Evolutionary conservation across 2,888 invertebrate species (phyloP).

Genomic region (Apamea epomidion): DNA sequence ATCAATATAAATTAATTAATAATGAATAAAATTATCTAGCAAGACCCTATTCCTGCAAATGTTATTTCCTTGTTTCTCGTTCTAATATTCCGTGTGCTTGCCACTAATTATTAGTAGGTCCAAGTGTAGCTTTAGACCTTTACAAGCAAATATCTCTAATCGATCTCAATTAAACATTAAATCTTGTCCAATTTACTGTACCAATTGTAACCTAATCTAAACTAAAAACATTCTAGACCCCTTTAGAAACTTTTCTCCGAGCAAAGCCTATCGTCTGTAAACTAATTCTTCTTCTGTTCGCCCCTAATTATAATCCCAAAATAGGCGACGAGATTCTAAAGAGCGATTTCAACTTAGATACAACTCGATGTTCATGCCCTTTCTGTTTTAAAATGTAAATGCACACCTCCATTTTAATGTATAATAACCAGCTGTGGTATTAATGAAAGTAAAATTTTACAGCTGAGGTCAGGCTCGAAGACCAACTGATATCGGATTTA

Average conservation of each 20-base stretch:
- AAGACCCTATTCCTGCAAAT: neutral
- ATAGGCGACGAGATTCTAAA: neutral
- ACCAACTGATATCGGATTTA: constrained; percentile 13
- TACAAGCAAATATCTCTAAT: constrained; percentile 1
- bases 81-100: neutral
- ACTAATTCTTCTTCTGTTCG: constrained; percentile 31
- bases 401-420: neutral
- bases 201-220: constrained; percentile 10
- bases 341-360: constrained; percentile 6
- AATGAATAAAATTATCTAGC: neutral
- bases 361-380: neutral
- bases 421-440: constrained; percentile 12
- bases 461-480: constrained; percentile 1
- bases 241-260: constrained; percentile 26
- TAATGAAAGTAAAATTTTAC: constrained; percentile 18
- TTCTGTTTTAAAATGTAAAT: constrained; percentile 36
- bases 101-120: neutral
- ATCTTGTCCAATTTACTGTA: constrained; percentile 18
- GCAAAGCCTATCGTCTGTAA: constrained; percentile 7
- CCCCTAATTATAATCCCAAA: constrained; percentile 37
- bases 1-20: neutral
- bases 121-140: neutral
- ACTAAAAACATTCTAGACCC: constrained; percentile 22
- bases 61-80: neutral
- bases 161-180: constrained; percentile 20